A percentile compares a stretch with the other conserved stretches of the same genome.
These are phyloP conservation scores for Dysmachus trigonus DNA, from an alignment of 2,888 invertebrate genomes.

Conservation along the genomic window DNA sequence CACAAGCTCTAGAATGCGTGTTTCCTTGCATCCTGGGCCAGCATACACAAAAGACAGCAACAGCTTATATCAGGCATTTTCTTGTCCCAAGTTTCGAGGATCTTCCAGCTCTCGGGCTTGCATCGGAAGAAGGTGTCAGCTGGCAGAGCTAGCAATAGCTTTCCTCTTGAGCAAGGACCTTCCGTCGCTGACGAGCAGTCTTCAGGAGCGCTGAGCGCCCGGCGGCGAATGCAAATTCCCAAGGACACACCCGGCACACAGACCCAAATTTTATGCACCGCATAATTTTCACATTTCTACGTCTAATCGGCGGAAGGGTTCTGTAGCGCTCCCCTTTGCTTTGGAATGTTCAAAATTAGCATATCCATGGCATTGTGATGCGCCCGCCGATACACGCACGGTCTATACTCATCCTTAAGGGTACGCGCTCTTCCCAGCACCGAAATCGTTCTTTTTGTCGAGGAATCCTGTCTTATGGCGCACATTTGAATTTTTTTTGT, in stretches of 20 bases:
- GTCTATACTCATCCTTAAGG: background rate
- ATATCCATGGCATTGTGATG: conserved; percentile 43
- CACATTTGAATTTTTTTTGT: background rate
- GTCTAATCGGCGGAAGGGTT: conserved; percentile 20
- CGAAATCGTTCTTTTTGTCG: background rate
- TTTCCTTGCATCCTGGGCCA: conserved; percentile 11
- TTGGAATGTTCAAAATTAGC: conserved; percentile 46
- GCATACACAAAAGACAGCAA: conserved; percentile 21
- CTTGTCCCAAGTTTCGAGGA: background rate
- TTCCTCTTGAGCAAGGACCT: conserved; percentile 40
- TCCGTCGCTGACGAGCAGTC: background rate
- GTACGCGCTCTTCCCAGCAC: background rate
- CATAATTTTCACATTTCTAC: conserved; percentile 30
- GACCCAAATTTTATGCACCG: conserved; percentile 36
- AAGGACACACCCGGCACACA: conserved; percentile 28
- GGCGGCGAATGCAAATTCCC: conserved; percentile 20
- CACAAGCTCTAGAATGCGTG: conserved; percentile 20
- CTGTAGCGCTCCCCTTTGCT: conserved; percentile 10
- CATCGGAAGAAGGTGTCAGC: background rate
- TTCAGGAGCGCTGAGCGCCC: background rate
- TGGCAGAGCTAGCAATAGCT: background rate
- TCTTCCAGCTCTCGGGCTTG: background rate
- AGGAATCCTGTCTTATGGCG: conserved; percentile 44
- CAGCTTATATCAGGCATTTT: conserved; percentile 14
- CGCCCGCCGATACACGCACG: background rate